Percentiles rank a stretch among this genome's conserved stretches.
phyloP scores from a whole-genome alignment of 2,888 invertebrate species.

The Bellardia pandia region DNA sequence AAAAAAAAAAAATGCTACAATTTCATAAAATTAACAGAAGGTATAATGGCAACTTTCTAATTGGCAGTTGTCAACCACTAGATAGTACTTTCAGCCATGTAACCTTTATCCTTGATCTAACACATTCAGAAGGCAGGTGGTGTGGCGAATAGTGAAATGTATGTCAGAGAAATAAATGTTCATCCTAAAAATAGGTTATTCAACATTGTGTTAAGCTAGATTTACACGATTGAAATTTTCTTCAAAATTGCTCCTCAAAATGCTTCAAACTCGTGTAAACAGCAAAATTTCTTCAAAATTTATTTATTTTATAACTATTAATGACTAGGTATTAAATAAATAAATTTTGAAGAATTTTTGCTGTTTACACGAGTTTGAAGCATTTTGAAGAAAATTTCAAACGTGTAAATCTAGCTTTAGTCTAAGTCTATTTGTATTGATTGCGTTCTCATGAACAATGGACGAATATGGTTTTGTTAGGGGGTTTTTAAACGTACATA shows the following conservation, averaged over 20 bases:
- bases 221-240: too few relatives aligned
- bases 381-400: too few relatives aligned
- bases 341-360: too few relatives aligned
- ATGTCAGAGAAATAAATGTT: not conserved
- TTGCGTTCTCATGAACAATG: conserved; percentile 23
- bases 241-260: too few relatives aligned
- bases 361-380: too few relatives aligned
- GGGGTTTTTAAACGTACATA: not conserved
- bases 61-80: not conserved
- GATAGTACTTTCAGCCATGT: not conserved
- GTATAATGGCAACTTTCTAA: not conserved
- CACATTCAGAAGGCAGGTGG: too few relatives aligned
- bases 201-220: not conserved
- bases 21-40: not conserved
- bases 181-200: conserved; percentile 14
- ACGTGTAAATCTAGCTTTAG: too few relatives aligned
- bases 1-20: not conserved
- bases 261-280: too few relatives aligned
- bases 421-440: not conserved
- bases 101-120: not conserved
- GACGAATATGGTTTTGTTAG: not conserved
- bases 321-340: too few relatives aligned
- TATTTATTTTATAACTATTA: too few relatives aligned
- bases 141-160: not conserved
- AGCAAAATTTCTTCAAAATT: too few relatives aligned